A percentile compares a stretch with the other conserved stretches of the same genome.
Conservation (phyloP, 2,888 invertebrate species). For the Microplitis manilae region DNA sequence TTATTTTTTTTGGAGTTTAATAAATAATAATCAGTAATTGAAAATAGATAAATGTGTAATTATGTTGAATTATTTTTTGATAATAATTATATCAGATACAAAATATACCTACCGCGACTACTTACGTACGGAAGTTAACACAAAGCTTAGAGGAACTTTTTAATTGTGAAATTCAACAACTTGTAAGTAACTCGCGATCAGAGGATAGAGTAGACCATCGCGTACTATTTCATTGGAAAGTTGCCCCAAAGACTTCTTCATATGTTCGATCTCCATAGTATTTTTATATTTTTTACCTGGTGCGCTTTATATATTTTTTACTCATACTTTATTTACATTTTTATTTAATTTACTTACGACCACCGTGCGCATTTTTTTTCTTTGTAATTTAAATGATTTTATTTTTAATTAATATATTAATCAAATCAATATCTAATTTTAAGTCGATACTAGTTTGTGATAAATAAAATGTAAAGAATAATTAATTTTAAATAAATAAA, state of each 20-base stretch:
- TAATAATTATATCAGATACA: conserved; percentile 60
- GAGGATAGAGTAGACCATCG: conserved; percentile 67
- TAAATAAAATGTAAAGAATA: neutral
- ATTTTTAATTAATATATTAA: conserved; percentile 20
- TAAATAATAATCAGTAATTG: conserved; percentile 1
- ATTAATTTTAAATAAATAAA: conserved; percentile 5
- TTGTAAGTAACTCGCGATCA: conserved; percentile 68
- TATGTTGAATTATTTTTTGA: conserved; percentile 56
- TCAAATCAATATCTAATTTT: conserved; percentile 34
- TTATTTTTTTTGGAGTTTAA: neutral
- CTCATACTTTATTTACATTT: conserved; percentile 39
- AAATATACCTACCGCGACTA: conserved; percentile 78
- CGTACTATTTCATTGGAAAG: conserved; percentile 69
- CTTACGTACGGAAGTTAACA: conserved; percentile 75
- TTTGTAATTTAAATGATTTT: conserved; percentile 41
- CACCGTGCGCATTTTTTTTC: conserved; percentile 64
- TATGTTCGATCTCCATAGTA: conserved; percentile 69
- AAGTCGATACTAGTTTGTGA: conserved; percentile 35
- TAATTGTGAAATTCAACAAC: conserved; percentile 49
- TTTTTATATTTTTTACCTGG: conserved; percentile 68
- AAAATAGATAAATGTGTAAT: conserved; percentile 52
- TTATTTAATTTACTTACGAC: conserved; percentile 63
- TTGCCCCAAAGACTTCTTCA: conserved; percentile 65
- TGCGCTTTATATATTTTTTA: conserved; percentile 62
- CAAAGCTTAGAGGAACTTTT: conserved; percentile 70